Conservation (phyloP, 2,113 vertebrate genomes). For the Menura novaehollandiae region DNA sequence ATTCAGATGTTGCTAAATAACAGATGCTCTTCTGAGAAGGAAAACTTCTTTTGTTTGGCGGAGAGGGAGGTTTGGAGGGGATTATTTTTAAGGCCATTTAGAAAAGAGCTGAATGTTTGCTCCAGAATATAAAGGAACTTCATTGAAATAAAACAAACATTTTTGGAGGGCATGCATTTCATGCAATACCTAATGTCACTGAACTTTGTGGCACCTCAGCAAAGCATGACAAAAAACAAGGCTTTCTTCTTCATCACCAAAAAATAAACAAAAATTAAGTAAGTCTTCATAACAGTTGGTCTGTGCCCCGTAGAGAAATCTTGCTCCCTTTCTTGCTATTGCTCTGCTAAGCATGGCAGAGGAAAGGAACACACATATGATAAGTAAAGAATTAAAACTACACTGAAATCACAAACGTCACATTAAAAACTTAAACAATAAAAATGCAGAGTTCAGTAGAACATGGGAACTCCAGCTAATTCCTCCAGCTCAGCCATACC, state of each 20-base stretch:
- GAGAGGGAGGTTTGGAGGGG: background rate
- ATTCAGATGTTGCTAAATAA: slow-evolving; percentile 68
- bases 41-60: slow-evolving; percentile 29
- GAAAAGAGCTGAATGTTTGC: slow-evolving; percentile 23
- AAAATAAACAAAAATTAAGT: background rate
- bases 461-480: background rate
- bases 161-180: background rate
- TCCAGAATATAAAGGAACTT: background rate
- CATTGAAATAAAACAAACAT: background rate
- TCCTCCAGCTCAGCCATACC: background rate
- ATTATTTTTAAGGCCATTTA: background rate
- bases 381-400: background rate
- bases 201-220: background rate
- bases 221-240: background rate
- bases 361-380: background rate
- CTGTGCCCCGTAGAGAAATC: background rate
- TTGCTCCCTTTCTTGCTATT: background rate
- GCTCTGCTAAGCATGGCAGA: background rate
- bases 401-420: background rate
- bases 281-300: background rate
- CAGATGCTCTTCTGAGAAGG: slow-evolving; percentile 64
- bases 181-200: background rate
- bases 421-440: background rate
- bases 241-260: background rate
- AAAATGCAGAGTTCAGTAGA: background rate